Conservation (phyloP, 2,113 vertebrate genomes). For the Crotalus helleri region DNA sequence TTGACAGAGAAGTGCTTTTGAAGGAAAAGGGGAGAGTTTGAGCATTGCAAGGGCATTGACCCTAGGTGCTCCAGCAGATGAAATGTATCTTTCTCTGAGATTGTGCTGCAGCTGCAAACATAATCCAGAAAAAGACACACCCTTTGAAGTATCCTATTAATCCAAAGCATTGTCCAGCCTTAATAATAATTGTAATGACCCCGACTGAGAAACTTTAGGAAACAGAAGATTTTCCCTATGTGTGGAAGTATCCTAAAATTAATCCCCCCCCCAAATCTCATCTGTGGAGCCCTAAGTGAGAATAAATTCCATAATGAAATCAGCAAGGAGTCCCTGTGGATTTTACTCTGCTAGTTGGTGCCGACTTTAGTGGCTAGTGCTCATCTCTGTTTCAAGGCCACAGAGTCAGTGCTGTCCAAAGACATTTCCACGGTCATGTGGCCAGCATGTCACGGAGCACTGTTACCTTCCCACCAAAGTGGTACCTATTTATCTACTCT, state of each 20-base stretch:
- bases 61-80: background rate
- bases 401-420: background rate
- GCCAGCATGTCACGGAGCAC: background rate
- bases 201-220: background rate
- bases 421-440: background rate
- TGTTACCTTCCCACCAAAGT: background rate
- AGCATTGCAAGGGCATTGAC: background rate
- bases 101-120: background rate
- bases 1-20: background rate
- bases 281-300: background rate
- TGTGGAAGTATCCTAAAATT: background rate
- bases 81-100: background rate
- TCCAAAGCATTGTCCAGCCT: background rate
- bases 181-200: background rate
- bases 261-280: background rate
- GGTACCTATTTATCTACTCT: background rate
- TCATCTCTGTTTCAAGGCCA: background rate
- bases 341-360: background rate
- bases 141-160: background rate
- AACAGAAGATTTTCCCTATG: background rate
- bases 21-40: background rate
- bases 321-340: background rate
- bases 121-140: background rate
- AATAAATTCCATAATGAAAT: background rate
- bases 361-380: background rate